These are phyloP conservation scores for Chionomys nivalis DNA, from an alignment of 2,113 vertebrate genomes.

Conservation along the genomic window DNA sequence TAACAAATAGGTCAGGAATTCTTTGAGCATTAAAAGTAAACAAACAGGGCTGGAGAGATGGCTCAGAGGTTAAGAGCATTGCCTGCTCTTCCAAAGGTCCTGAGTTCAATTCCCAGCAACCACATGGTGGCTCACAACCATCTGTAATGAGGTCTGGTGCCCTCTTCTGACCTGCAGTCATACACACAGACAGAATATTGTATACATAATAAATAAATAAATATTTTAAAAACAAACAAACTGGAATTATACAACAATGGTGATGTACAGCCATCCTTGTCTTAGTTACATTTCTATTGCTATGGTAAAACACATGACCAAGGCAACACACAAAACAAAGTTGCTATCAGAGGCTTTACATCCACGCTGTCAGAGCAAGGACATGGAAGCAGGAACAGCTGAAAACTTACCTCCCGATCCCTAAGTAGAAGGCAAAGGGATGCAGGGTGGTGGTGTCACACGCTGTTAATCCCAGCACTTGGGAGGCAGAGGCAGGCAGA, in stretches of 20 bases:
- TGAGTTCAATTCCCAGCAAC: too few relatives aligned
- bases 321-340: not conserved
- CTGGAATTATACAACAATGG: not conserved
- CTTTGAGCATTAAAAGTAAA: not conserved
- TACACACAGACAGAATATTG: too few relatives aligned
- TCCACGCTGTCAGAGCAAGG: not conserved
- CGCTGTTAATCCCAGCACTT: too few relatives aligned
- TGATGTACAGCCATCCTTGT: not conserved
- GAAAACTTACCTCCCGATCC: not conserved
- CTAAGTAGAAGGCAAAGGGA: not conserved
- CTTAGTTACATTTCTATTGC: not conserved
- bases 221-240: not conserved
- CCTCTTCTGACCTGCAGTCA: too few relatives aligned
- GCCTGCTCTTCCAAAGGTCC: too few relatives aligned
- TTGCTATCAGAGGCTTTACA: not conserved
- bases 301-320: not conserved
- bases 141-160: too few relatives aligned
- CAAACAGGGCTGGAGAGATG: too few relatives aligned
- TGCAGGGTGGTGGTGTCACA: fast-evolving
- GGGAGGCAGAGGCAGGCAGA: too few relatives aligned
- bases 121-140: too few relatives aligned
- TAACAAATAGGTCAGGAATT: not conserved
- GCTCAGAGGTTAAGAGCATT: too few relatives aligned
- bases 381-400: not conserved
- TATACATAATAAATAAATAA: too few relatives aligned